phyloP scores from a whole-genome alignment of 2,888 invertebrate species.

The Agriotes lineatus region DNA sequence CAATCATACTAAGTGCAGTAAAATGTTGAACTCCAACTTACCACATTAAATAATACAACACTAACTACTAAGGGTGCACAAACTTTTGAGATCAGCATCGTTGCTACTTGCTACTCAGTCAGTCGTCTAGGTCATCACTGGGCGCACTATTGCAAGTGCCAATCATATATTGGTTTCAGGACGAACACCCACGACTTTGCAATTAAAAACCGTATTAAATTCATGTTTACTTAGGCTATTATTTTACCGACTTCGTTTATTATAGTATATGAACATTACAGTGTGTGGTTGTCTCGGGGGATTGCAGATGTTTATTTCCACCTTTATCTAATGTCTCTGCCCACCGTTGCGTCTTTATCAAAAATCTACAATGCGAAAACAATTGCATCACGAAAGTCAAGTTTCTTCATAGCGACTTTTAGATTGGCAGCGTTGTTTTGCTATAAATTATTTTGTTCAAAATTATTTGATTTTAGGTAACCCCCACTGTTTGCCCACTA shows the following conservation, averaged over 20 bases:
- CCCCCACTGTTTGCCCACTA: too few relatives aligned
- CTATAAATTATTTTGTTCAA: too few relatives aligned
- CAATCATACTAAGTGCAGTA: too few relatives aligned
- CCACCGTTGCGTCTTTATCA: constrained; percentile 10
- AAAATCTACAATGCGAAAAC: background rate
- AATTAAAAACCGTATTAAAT: constrained; percentile 32
- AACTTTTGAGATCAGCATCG: constrained; percentile 1
- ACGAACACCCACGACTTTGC: constrained; percentile 21
- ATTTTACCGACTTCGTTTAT: constrained; percentile 26
- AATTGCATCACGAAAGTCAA: background rate
- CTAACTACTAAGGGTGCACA: constrained; percentile 9
- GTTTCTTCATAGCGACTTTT: background rate
- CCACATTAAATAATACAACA: constrained; percentile 5
- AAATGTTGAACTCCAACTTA: too few relatives aligned
- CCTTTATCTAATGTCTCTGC: constrained; percentile 15
- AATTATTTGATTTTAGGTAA: too few relatives aligned
- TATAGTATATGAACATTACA: constrained; percentile 20
- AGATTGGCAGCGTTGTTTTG: background rate
- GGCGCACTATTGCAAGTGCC: constrained; percentile 10
- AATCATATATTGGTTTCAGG: constrained; percentile 27
- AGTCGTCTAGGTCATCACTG: constrained; percentile 23
- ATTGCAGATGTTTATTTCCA: constrained; percentile 13
- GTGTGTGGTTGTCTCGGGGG: constrained; percentile 11
- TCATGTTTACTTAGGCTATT: constrained; percentile 27
- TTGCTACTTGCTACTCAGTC: constrained; percentile 1